Conservation (phyloP, 2,113 vertebrate genomes). For the Connochaetes taurinus region DNA sequence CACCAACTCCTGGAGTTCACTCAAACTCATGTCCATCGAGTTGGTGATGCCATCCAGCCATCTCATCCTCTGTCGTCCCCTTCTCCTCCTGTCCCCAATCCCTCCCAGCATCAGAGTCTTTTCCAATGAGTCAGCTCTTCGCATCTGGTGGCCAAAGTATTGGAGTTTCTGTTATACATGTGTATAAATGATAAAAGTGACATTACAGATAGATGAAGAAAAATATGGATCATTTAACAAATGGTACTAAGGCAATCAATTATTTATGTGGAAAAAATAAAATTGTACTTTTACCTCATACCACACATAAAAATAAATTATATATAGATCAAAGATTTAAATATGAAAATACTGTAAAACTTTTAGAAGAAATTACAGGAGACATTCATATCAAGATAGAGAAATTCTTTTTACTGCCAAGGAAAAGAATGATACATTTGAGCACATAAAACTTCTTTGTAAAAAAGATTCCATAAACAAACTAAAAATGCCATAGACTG, state of each 20-base stretch:
- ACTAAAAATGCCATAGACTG: neutral
- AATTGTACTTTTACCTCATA: neutral
- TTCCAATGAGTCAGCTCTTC: too few species aligned
- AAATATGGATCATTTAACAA: neutral
- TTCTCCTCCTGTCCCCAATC: too few species aligned
- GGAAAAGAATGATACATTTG: neutral
- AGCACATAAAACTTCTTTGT: neutral
- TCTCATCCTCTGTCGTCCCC: too few species aligned
- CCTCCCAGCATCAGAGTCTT: too few species aligned
- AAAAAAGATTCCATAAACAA: neutral
- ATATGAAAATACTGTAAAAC: neutral
- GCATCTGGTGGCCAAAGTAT: too few species aligned
- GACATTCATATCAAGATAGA: neutral
- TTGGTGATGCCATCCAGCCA: too few species aligned
- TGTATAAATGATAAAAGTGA: neutral
- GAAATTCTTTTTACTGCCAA: neutral
- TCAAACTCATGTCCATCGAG: too few species aligned
- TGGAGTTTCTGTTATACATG: too few species aligned
- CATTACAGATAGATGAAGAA: neutral
- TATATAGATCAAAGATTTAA: neutral
- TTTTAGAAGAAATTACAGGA: neutral
- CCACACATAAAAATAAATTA: neutral
- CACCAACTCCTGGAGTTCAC: too few species aligned
- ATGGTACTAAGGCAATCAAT: neutral
- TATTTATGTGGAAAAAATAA: neutral